Evolutionary conservation across 2,113 vertebrate genomes (phyloP).

Genomic region (Leucoraja erinaceus): DNA sequence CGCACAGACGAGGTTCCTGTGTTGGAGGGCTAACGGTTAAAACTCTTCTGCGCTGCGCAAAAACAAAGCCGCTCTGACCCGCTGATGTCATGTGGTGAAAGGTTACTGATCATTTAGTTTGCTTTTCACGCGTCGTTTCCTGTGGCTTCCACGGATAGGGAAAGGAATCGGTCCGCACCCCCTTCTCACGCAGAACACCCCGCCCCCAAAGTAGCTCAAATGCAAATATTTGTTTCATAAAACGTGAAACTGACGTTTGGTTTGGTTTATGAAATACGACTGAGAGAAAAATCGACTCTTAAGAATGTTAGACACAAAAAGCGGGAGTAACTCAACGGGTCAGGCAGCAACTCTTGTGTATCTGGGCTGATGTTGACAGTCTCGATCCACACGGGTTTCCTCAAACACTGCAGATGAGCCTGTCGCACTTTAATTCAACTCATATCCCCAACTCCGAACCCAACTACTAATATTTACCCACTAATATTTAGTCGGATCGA

Average conservation of each 20-base stretch:
- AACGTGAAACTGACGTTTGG: background rate
- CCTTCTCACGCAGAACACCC: too few relatives aligned
- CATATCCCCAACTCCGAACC: slow-evolving; percentile 44
- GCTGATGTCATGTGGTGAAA: slow-evolving; percentile 15
- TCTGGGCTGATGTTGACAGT: background rate
- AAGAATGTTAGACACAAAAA: too few relatives aligned
- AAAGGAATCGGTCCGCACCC: background rate
- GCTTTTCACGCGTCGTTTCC: background rate
- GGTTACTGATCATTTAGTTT: background rate
- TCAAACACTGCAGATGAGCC: background rate
- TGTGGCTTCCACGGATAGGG: background rate
- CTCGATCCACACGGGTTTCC: background rate
- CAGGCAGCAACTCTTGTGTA: too few relatives aligned
- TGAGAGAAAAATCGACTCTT: background rate
- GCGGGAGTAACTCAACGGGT: too few relatives aligned
- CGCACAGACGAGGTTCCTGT: too few relatives aligned
- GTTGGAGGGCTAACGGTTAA: background rate
- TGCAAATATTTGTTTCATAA: background rate
- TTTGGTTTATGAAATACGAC: background rate
- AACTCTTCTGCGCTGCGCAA: slow-evolving; percentile 10
- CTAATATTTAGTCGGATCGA: slow-evolving; percentile 6
- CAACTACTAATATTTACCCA: slow-evolving; percentile 45
- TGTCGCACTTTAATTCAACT: slow-evolving; percentile 41
- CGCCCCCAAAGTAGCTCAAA: background rate
- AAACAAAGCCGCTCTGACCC: background rate